phyloP scores from a whole-genome alignment of 2,888 invertebrate species.

The Eupithecia subumbrata region DNA sequence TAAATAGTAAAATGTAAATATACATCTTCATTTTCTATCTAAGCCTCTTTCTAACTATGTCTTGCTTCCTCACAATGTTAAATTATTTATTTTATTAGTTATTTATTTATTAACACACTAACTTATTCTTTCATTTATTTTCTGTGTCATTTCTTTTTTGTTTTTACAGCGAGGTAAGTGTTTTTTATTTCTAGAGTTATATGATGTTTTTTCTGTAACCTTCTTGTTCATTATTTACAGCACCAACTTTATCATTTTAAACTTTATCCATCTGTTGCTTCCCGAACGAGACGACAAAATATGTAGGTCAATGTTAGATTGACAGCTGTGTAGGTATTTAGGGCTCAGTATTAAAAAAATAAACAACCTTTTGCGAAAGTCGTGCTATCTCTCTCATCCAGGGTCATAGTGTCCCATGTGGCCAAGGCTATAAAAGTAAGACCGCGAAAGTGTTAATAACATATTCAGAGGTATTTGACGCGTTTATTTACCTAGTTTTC shows the following conservation, averaged over 20 bases:
- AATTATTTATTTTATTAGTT: constrained; percentile 36
- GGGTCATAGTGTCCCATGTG: background rate
- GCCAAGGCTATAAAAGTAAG: background rate
- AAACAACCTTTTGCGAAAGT: background rate
- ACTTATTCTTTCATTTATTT: constrained; percentile 18
- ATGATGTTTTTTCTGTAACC: background rate
- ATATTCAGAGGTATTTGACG: too few relatives aligned
- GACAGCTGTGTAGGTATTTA: background rate
- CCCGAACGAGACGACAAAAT: background rate
- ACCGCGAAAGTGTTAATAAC: background rate
- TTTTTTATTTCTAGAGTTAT: constrained; percentile 19
- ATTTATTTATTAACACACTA: constrained; percentile 42
- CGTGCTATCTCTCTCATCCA: background rate
- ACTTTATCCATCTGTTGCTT: background rate
- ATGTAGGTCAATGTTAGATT: background rate
- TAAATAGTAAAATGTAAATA: constrained; percentile 50
- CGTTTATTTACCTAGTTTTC: too few relatives aligned
- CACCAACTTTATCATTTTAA: background rate
- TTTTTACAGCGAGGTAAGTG: constrained; percentile 45
- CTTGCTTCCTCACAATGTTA: constrained; percentile 77
- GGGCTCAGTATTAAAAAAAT: background rate
- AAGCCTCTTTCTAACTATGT: constrained; percentile 80
- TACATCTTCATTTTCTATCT: constrained; percentile 52
- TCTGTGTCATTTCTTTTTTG: constrained; percentile 6
- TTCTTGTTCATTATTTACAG: background rate